phyloP scores from a whole-genome alignment of 2,797 vertebrate genomes.

The Cuculus canorus region DNA sequence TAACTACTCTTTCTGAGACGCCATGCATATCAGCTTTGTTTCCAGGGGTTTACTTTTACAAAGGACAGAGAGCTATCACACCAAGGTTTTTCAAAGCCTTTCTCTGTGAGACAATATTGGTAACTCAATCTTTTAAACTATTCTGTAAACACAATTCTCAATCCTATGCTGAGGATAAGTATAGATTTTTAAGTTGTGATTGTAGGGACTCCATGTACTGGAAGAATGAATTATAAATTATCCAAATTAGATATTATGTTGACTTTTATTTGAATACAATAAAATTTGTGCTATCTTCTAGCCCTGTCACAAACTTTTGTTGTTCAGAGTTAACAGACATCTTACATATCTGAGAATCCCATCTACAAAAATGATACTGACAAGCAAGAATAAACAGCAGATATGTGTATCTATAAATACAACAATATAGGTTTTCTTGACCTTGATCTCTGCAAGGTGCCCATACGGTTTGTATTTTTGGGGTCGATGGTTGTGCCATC shows the following conservation, averaged over 20 bases:
- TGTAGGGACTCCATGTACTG: background rate
- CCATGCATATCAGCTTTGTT: background rate
- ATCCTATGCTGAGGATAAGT: background rate
- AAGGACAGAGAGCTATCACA: background rate
- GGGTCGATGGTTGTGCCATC: background rate
- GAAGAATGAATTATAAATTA: background rate
- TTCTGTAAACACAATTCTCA: background rate
- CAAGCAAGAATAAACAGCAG: constrained; percentile 84
- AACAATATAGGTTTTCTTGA: constrained; percentile 81
- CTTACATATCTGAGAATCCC: constrained; percentile 81
- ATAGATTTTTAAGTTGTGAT: background rate
- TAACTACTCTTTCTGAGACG: background rate
- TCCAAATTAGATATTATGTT: background rate
- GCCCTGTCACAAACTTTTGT: background rate
- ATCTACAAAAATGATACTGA: constrained; percentile 84
- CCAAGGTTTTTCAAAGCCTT: background rate
- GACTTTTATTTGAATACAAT: background rate
- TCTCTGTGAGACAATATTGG: background rate
- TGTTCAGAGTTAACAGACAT: constrained; percentile 82
- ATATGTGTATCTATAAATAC: constrained; percentile 83
- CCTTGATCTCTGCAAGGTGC: constrained; percentile 84
- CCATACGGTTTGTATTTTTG: background rate
- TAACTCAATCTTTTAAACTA: background rate
- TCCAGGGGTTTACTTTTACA: background rate
- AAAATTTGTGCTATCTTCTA: background rate